Evolutionary conservation across 2,888 invertebrate species (phyloP), one percentile per base, ranked within the genome.

Genomic region (Candidula unifasciata): DNA sequence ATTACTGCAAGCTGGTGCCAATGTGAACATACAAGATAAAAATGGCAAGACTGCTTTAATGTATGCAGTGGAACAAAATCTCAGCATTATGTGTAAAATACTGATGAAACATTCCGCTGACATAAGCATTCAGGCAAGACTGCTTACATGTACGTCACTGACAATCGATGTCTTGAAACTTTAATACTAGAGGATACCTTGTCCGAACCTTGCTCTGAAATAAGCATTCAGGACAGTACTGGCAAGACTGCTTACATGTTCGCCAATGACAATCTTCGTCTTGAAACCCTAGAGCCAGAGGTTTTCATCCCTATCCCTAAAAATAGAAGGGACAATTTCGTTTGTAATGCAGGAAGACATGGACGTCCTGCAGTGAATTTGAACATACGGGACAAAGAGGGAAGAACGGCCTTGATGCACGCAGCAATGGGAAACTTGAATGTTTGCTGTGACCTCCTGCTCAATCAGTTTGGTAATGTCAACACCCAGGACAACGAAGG

Each of bases 11-110:
- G 60, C 78, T 64, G 64, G 64, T 3, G 64, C 64, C 13, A 78
- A 78, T 8, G 2, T 37, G 35, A 78, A 78, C 16, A 18, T 64
- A 37, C 78, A 37, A 64, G 78, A 78, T 37, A 78, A 60, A 37
- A n/a, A 60, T 2, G 78, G 78, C n/a, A 78, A 78, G 35, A 78
- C 78, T 8, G 78, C 78, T 60, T 78, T 78, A n/a, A 78, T 78
- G 16, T 78, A 78, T 35, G 78, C 78, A 60, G 78, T 64, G 35
- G 37, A 1, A 13, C 35, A 18, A n/a, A 64, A 78, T 18, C 5
- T 64, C 13, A 27, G 60, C 33, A 37, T 35, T 30, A 21, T 44
- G 13, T 78, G 78, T 35, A 35, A 64, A 24, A 35, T 78, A 24
- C 35, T 78, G 64, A 35, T 78, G 35, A 64, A 64, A 18, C 6